phyloP scores from a whole-genome alignment of 2,888 invertebrate species.

The Acronicta alni region DNA sequence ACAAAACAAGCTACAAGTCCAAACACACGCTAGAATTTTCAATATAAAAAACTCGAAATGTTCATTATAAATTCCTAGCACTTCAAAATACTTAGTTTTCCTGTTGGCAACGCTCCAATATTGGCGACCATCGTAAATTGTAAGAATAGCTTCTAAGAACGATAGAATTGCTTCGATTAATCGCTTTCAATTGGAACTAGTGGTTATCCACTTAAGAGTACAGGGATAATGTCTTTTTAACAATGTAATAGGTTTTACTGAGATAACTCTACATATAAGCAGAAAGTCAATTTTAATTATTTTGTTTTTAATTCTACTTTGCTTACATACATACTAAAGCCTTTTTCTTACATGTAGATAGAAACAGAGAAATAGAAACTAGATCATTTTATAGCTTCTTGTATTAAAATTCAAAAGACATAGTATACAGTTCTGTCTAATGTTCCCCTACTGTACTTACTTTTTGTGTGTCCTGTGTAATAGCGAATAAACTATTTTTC shows the following conservation, averaged over 20 bases:
- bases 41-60: slow-evolving; percentile 34
- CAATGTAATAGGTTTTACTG: slow-evolving; percentile 12
- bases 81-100: slow-evolving; percentile 48
- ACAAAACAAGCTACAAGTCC: not conserved
- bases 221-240: slow-evolving; percentile 18
- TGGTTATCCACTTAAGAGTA: slow-evolving; percentile 37
- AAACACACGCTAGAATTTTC: slow-evolving; percentile 1
- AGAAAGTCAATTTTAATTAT: too few relatives aligned
- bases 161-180: slow-evolving; percentile 40
- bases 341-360: too few relatives aligned
- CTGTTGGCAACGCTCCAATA: slow-evolving; percentile 61
- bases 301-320: too few relatives aligned
- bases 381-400: too few relatives aligned
- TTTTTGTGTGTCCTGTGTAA: too few relatives aligned
- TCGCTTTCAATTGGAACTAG: slow-evolving; percentile 43
- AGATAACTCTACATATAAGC: not conserved
- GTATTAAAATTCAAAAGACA: too few relatives aligned
- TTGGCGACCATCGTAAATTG: slow-evolving; percentile 38
- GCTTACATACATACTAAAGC: too few relatives aligned
- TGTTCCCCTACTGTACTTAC: too few relatives aligned
- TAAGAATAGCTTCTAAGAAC: slow-evolving; percentile 48
- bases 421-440: too few relatives aligned
- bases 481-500: too few relatives aligned
- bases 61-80: slow-evolving; percentile 42
- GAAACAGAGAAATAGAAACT: too few relatives aligned